A percentile compares a stretch with the other conserved stretches of the same genome.
These are phyloP conservation scores for Daktulosphaira vitifoliae DNA, from an alignment of 1,140 invertebrate species.

Conservation along the genomic window DNA sequence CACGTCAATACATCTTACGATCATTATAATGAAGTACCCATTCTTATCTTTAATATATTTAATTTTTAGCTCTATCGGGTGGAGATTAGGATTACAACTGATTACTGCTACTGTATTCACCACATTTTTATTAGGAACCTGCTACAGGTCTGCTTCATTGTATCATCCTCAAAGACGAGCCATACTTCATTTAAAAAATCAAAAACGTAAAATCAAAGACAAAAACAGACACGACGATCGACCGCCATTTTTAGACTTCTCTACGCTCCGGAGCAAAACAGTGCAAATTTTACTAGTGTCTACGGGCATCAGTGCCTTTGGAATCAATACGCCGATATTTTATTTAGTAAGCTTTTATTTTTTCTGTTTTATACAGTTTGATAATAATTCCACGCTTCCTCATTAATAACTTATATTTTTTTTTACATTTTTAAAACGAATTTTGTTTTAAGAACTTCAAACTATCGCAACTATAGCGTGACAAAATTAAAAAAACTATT, in stretches of 20 bases:
- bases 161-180: constrained; percentile 83
- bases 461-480: too few species aligned
- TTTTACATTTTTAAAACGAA: too few species aligned
- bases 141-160: constrained; percentile 78
- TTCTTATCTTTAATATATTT: background rate
- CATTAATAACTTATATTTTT: too few species aligned
- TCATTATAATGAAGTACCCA: background rate
- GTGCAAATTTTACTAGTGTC: constrained; percentile 73
- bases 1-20: constrained; percentile 23
- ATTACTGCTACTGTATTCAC: constrained; percentile 73
- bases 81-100: constrained; percentile 75
- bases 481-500: too few species aligned
- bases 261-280: constrained; percentile 70
- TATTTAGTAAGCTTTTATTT: constrained; percentile 57
- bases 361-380: background rate
- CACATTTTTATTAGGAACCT: constrained; percentile 78
- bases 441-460: too few species aligned
- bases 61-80: constrained; percentile 66
- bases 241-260: constrained; percentile 77
- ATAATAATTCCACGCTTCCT: background rate
- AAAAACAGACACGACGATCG: constrained; percentile 65
- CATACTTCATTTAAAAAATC: constrained; percentile 82
- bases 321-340: constrained; percentile 79
- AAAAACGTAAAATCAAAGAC: constrained; percentile 73
- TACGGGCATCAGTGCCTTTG: constrained; percentile 63